Conservation (phyloP, 1,140 invertebrate genomes). For the Homalodisca vitripennis region DNA sequence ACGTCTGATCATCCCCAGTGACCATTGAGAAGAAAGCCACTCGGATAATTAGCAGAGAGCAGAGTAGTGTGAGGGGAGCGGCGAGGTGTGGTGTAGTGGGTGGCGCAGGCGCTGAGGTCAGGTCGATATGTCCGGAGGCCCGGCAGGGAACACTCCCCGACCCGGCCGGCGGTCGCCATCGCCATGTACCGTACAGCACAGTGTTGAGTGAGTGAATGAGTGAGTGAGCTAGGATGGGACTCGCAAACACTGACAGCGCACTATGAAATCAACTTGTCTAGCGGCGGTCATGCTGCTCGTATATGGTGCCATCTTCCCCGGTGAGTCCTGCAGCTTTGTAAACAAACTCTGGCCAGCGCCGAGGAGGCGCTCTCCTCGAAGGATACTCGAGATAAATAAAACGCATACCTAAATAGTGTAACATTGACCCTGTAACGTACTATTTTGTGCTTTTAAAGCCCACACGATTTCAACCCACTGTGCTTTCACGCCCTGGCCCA, state of each 20-base stretch:
- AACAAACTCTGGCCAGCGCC: not conserved
- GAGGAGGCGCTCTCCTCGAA: too few species aligned
- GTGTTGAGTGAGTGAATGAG: slow-evolving; percentile 10
- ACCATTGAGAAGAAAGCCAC: too few species aligned
- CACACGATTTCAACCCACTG: too few species aligned
- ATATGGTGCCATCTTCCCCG: slow-evolving; percentile 7
- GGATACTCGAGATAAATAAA: not conserved
- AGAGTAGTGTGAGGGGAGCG: not conserved
- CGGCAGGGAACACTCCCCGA: not conserved
- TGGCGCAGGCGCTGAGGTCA: not conserved
- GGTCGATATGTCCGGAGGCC: slow-evolving; percentile 28
- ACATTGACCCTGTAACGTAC: not conserved
- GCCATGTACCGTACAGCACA: not conserved
- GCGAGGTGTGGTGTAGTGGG: not conserved
- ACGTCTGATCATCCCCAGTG: too few species aligned
- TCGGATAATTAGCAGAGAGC: too few species aligned
- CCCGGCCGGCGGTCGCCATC: not conserved
- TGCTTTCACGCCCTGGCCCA: too few species aligned
- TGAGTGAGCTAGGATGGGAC: slow-evolving; percentile 3
- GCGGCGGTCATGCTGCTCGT: slow-evolving; percentile 17
- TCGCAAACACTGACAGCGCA: not conserved
- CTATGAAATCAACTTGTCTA: not conserved
- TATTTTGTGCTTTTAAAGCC: not conserved
- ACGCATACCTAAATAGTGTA: not conserved
- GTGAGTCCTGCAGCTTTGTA: not conserved